These are phyloP conservation scores for Enteromius thamalakanensis DNA, from an alignment of 2,797 vertebrate species.

Conservation along the genomic window DNA sequence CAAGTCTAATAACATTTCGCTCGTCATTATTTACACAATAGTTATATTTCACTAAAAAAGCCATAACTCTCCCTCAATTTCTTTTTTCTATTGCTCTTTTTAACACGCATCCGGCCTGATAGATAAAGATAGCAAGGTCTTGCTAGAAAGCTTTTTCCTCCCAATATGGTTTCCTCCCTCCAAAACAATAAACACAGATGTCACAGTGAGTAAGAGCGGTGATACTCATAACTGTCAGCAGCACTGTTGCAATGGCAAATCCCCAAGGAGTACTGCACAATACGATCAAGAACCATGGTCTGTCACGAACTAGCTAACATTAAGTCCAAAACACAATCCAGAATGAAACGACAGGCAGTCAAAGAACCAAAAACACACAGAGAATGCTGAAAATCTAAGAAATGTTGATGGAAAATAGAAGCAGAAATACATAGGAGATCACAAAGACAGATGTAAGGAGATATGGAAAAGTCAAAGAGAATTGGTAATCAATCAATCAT, in stretches of 20 bases:
- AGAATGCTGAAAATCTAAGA: not conserved
- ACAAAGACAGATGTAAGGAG: not conserved
- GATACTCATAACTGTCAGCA: slow-evolving; percentile 32
- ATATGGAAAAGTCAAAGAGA: not conserved
- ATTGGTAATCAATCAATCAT: not conserved
- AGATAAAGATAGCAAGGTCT: not conserved
- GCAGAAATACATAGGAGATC: not conserved
- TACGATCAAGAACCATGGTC: slow-evolving; percentile 3
- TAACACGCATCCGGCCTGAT: not conserved
- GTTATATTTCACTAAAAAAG: not conserved
- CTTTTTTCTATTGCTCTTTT: not conserved
- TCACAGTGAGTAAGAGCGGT: slow-evolving; percentile 32
- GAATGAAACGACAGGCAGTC: not conserved
- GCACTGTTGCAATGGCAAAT: slow-evolving; percentile 16
- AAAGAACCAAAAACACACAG: not conserved
- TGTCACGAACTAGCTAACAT: not conserved
- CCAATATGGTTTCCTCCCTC: slow-evolving; percentile 21
- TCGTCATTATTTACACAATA: not conserved
- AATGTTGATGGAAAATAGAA: not conserved
- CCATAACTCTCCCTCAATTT: not conserved
- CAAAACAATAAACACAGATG: slow-evolving; percentile 31
- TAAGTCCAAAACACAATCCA: not conserved
- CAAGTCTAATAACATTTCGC: not conserved
- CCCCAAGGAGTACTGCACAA: slow-evolving; percentile 26
- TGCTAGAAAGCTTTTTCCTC: not conserved